These are phyloP conservation scores for Drosophila gunungcola DNA, from an alignment of 1,140 invertebrate species.

Conservation along the genomic window DNA sequence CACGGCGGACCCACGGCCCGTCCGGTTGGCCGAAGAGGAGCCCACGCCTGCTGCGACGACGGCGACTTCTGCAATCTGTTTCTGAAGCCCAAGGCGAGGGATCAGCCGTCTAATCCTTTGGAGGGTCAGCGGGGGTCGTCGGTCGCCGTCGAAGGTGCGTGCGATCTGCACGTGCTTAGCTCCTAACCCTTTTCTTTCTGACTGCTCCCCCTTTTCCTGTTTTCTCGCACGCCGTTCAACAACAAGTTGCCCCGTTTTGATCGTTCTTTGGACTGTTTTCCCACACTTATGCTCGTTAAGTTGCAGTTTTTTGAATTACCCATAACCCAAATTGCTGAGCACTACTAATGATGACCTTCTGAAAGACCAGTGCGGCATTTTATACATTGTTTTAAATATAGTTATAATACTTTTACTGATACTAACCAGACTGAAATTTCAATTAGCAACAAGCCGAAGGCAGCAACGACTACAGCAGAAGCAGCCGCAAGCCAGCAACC, in stretches of 20 bases:
- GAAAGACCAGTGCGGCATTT: conserved; percentile 39
- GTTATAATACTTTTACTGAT: conserved; percentile 60
- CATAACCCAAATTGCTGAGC: conserved; percentile 67
- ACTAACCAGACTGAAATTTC: conserved; percentile 73
- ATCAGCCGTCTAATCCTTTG: conserved; percentile 5
- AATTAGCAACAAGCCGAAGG: conserved; percentile 67
- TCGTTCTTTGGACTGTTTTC: conserved; percentile 61
- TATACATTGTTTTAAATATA: conserved; percentile 34
- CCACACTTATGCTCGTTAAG: conserved; percentile 64
- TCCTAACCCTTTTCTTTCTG: conserved; percentile 9
- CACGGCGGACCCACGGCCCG: conserved; percentile 77
- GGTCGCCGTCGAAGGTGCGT: conserved; percentile 73
- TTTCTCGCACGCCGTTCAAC: conserved; percentile 64
- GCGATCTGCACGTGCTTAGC: conserved; percentile 65
- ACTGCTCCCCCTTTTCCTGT: conserved; percentile 23
- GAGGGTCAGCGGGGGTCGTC: conserved; percentile 10
- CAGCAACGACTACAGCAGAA: conserved; percentile 19
- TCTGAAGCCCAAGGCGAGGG: conserved; percentile 68
- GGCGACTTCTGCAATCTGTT: conserved; percentile 89
- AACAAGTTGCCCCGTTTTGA: conserved; percentile 59
- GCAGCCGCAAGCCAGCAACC: conserved; percentile 19
- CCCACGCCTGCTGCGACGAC: conserved; percentile 86
- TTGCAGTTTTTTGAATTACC: conserved; percentile 61
- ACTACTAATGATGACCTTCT: conserved; percentile 58
- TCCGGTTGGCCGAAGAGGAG: conserved; percentile 68